These are phyloP conservation scores for Spilosoma lubricipeda DNA, from an alignment of 2,888 invertebrate species.

Conservation along the genomic window DNA sequence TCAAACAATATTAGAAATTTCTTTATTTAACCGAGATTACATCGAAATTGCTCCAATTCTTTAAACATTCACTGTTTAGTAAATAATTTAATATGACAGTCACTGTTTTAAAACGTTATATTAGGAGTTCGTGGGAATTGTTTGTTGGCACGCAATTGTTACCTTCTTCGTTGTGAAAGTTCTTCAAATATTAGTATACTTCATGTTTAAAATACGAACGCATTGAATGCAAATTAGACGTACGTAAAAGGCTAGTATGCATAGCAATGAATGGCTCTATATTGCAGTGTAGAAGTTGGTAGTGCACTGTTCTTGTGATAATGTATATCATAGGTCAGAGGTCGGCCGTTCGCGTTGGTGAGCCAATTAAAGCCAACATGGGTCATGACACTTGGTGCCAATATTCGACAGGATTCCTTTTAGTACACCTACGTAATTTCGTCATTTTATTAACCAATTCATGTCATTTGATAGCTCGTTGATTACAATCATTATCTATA, in stretches of 20 bases:
- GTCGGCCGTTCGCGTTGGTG: conserved; percentile 79
- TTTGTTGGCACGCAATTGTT: conserved; percentile 61
- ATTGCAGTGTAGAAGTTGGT: conserved; percentile 52
- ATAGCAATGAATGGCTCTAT: conserved; percentile 37
- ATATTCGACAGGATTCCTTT: conserved; percentile 70
- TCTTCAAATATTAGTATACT: conserved; percentile 38
- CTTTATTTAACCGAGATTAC: conserved; percentile 21
- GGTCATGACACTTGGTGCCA: conserved; percentile 72
- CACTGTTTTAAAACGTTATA: conserved; percentile 39
- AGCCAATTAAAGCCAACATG: conserved; percentile 77
- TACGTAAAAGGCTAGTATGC: neutral
- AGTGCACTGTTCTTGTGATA: conserved; percentile 63
- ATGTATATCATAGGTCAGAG: conserved; percentile 80
- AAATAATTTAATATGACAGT: conserved; percentile 40
- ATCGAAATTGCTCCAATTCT: conserved; percentile 33
- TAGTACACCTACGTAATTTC: conserved; percentile 70
- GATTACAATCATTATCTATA: neutral
- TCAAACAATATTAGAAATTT: neutral
- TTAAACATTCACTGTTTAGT: conserved; percentile 29
- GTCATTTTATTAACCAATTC: conserved; percentile 50
- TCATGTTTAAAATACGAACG: conserved; percentile 1
- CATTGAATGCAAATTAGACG: conserved; percentile 4
- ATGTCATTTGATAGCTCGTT: conserved; percentile 6
- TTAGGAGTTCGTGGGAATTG: conserved; percentile 56
- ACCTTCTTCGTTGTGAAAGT: conserved; percentile 59